Percentiles rank a stretch among this genome's conserved stretches.
Conservation (phyloP, 2,888 invertebrate genomes). For the Tenodera sinensis region DNA sequence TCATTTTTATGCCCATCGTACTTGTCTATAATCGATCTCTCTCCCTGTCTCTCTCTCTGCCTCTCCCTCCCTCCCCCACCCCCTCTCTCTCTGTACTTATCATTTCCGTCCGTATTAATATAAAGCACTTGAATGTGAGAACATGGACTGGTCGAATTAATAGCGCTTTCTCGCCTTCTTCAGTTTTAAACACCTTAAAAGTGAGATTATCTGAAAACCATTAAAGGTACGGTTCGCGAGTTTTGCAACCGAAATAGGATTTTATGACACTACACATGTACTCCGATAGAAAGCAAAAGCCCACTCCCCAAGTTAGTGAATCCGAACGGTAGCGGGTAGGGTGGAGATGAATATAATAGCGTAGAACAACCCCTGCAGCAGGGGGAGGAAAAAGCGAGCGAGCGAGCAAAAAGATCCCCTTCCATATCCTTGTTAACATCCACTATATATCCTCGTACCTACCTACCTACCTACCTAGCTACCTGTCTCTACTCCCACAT, state of each 20-base stretch:
- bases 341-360: conserved; percentile 18
- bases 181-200: not conserved
- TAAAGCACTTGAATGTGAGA: not conserved
- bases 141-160: not conserved
- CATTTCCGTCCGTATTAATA: not conserved
- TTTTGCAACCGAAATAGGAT: not conserved
- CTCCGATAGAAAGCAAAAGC: not conserved
- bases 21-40: too few species aligned
- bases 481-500: not conserved
- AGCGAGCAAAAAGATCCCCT: not conserved
- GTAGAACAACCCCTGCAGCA: conserved; percentile 1
- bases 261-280: not conserved
- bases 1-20: too few species aligned
- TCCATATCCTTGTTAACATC: conserved; percentile 19
- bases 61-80: not conserved
- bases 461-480: not conserved
- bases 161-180: not conserved
- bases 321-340: not conserved
- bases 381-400: not conserved
- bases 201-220: not conserved
- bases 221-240: not conserved
- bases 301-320: not conserved
- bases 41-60: too few species aligned
- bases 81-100: not conserved
- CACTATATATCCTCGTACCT: not conserved